Evolutionary conservation across 1,140 invertebrate genomes (phyloP), one percentile per base, ranked within the genome.

Genomic region (Myzus persicae): DNA sequence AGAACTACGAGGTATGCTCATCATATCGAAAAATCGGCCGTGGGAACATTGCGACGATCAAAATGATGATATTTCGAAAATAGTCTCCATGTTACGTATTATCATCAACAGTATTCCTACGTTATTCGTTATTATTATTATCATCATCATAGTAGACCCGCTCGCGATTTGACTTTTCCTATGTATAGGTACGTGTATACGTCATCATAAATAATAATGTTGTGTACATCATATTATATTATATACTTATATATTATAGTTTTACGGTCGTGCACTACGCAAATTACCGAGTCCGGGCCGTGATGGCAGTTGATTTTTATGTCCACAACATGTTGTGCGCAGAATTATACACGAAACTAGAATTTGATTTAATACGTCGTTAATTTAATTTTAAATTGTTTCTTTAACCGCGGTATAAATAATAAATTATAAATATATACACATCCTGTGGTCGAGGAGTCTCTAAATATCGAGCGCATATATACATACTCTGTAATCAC

Each of bases 311-410:
- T 76, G 59, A 76, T 76, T 76, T 76, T n/a, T n/a, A 76, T 76
- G 59, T 76, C 59, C 59, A 76, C 31, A 76, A n/a, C 59, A 67
- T 18, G 20, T 22, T 51, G 48, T 51, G 48, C 20, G 6, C 48
- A 76, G 5, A 76, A n/a, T n/a, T 76, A 67, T 76, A n/a, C 59
- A 18, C 14, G 31, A 76, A 76, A 76, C 59, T 76, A 76, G 14
- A n/a, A 76, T 76, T 76, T 36, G 59, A 76, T 76, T n/a, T 76
- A 76, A 76, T 76, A 76, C n/a, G 14, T n/a, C n/a, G 31, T 76
- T 76, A 76, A 76, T 76, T 76, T 76, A 76, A 76, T 76, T 76
- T 76, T 76, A 76, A 76, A 76, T 76, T 76, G 59, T 76, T 76
- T 76, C 59, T 76, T 31, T 76, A 76, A 76, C 59, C 31, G 5